These are phyloP conservation scores for Staurois parvus DNA, from an alignment of 2,797 vertebrate genomes.

Conservation along the genomic window DNA sequence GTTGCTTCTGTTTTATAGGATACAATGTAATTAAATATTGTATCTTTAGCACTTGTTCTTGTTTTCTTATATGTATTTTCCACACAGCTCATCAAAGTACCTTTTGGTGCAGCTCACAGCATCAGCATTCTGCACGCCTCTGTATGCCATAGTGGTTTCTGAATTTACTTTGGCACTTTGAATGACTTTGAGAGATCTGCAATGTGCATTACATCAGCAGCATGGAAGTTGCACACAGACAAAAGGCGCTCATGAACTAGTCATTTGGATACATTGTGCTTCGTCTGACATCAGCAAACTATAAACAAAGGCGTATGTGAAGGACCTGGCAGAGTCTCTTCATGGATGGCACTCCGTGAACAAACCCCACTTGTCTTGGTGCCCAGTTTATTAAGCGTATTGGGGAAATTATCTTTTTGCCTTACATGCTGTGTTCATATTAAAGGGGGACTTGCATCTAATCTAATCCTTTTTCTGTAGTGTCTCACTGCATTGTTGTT, in stretches of 20 bases:
- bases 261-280: conserved; percentile 49
- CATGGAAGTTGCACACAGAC: conserved; percentile 51
- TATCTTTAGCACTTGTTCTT: too few species aligned
- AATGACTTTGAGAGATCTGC: conserved; percentile 31
- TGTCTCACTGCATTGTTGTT: too few species aligned
- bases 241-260: conserved; percentile 32
- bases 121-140: neutral
- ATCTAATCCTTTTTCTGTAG: neutral
- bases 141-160: conserved; percentile 1
- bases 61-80: too few species aligned
- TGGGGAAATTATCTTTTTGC: neutral
- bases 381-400: neutral
- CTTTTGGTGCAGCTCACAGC: neutral
- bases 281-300: conserved; percentile 49
- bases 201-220: conserved; percentile 54
- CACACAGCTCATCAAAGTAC: too few species aligned
- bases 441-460: neutral
- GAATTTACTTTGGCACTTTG: conserved; percentile 40
- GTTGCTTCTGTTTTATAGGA: too few species aligned
- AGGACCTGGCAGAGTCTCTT: neutral
- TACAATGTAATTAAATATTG: too few species aligned
- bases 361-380: neutral
- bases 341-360: conserved; percentile 11
- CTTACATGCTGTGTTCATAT: neutral
- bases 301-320: conserved; percentile 37